These are phyloP conservation scores for Piaya cayana DNA, from an alignment of 2,113 vertebrate species.

Conservation along the genomic window DNA sequence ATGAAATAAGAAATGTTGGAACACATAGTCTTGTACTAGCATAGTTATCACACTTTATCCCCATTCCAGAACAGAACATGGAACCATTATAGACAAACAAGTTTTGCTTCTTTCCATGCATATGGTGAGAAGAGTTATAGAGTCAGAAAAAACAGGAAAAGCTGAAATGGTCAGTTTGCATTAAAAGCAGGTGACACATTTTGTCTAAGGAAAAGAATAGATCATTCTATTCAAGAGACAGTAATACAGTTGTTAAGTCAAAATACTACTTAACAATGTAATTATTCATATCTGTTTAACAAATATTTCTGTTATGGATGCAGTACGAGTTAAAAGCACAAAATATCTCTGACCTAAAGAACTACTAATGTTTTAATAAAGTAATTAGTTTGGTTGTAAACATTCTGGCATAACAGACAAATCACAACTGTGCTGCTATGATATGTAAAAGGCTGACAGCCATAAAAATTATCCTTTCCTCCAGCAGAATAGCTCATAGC, in stretches of 20 bases:
- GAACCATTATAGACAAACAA: background rate
- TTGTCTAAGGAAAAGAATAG: background rate
- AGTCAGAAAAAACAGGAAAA: background rate
- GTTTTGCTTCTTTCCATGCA: background rate
- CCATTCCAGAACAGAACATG: background rate
- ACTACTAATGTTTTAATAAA: background rate
- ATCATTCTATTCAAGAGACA: background rate
- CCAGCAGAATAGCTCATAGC: background rate
- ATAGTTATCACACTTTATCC: background rate
- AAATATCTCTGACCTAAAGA: background rate
- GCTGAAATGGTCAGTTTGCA: background rate
- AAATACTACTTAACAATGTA: background rate
- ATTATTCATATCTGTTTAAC: background rate
- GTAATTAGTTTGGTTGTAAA: background rate
- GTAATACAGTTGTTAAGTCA: background rate
- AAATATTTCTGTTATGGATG: background rate
- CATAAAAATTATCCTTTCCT: background rate
- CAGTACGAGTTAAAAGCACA: background rate
- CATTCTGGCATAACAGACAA: background rate
- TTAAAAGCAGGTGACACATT: background rate
- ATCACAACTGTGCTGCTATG: background rate
- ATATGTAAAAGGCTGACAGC: background rate
- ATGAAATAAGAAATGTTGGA: background rate
- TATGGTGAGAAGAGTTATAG: background rate
- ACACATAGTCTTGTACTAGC: background rate